Evolutionary conservation across 2,888 invertebrate species (phyloP), one percentile per base, ranked within the genome.

Genomic region (Agriotes lineatus): DNA sequence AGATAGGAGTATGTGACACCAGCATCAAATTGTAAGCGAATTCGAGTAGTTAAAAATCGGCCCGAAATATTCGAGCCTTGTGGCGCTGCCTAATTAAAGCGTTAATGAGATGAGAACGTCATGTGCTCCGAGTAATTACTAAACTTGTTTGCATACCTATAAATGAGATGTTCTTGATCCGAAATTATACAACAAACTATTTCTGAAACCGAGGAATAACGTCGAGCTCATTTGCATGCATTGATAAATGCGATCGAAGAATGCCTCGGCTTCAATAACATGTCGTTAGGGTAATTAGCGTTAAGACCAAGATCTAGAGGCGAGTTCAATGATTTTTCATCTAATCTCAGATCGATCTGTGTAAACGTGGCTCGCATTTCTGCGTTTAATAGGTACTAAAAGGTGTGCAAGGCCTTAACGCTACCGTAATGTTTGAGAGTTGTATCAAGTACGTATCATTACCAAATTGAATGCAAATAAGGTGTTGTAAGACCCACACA

Each of bases 111-210:
- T 52, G 66, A 48, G 66, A 66, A 48, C 50, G 52, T 66, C 59
- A 59, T 66, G 39, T 42, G 59, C 37, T 50, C 44, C 14, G 20
- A 44, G 37, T 54, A 63, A 67, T 62, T 63, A 57, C 42, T 39
- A 67, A 67, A 59, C 61, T 61, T 56, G 67, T 61, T 67, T 67
- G 67, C 67, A 67, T 67, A 61, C 54, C 54, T 25, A 61, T 61
- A 61, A 50, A 33, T 25, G 37, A 61, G 35, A 39, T 39, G 48
- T 37, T 50, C 35, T 50, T 48, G 50, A 60, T 60, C 22, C 48
- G 19, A 44, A 52, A 50, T 16, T 22, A 50, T 48, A 20, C n/a
- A n/a, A 42, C 3, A 58, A 42, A 42, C 42, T 30, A 58, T 58
- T 42, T 42, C 42, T 58, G 30, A 58, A 42, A 58, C 12, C 25